Evolutionary conservation across 2,888 invertebrate species (phyloP), one percentile per base, ranked within the genome.

Genomic region (Thereva unica): DNA sequence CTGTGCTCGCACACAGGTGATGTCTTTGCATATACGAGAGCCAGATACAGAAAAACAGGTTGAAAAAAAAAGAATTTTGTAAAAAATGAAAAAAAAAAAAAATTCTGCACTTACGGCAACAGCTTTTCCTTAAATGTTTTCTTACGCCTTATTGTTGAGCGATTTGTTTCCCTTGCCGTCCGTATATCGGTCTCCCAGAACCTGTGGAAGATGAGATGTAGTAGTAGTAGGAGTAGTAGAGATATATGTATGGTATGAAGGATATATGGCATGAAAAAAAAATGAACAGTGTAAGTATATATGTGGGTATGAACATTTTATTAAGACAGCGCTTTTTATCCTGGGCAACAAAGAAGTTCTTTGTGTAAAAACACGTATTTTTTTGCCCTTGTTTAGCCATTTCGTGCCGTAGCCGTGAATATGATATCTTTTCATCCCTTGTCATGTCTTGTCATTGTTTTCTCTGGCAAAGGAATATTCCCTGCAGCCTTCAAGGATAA

Each of bases 111-210:
- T 76, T 71, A 76, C 76, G 73, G 72, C 63, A 75, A 69, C 57
- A 74, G 70, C 69, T 73, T 73, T 23, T 74, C 74, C 12, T 73
- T 66, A 37, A 73, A 72, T 5, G 72, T 75, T 12, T 72, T 74
- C 47, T 71, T 74, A 5, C 75, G 73, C 6, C 80, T 76, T 69
- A 81, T 77, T 80, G 83, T 84, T 3, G 86, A 86, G 63, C 84
- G 83, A 76, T 90, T 90, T 23, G 84, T 84, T 72, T 89, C 87
- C 37, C 92, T 82, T 0, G 87, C 90, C n/a, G 89, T 84, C 65
- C 86, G 87, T 64, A 93, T 86, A 77, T 93, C 92, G 71, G 88
- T 87, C 76, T 90, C 89, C 91, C 92, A 93, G 79, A 91, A 91
- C 44, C 81, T 81, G 69, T n/a, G 71, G 70, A 61, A 6, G 55